Base-by-base conservation (phyloP, 2,797 vertebrate genomes). In the Pyrocephalus nanus region DNA sequence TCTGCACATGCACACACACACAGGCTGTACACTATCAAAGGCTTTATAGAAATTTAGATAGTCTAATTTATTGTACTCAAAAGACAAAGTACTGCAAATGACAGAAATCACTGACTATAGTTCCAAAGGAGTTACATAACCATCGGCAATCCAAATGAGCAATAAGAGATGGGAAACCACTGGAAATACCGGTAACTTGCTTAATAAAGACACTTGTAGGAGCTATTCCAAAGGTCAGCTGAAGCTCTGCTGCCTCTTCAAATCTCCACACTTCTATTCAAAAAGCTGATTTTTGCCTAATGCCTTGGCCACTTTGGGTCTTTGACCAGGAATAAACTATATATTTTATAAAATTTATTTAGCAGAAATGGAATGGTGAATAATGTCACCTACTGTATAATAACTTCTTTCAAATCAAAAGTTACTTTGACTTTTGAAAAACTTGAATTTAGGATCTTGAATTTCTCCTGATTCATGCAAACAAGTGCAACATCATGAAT, bases 1-100 rank as follows among this genome's bases (percentile, higher is more conserved):
- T 5, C 12, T 36, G n/a, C 43, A 69, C 13, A 30, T 5, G 11
- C 3, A 1, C 0, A 20, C 8, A 6, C 26, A 51, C 27, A 51
- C 10, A 1, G 34, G 30, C 23, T 29, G 22, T n/a, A 67, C 2
- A 1, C 17, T 67, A 34, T 6, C 72, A 85, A 65, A 69, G 47
- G 18, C n/a, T 65, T 54, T 71, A 34, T 0, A 38, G 47, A 77
- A 70, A 55, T 73, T 60, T 45, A 76, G 26, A 25, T 8, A 32
- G 45, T 55, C 57, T 61, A 42, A 75, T 50, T 34, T 36, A 45
- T 20, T 17, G n/a, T 30, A 87, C 15, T 54, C 30, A 64, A 64
- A 75, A 92, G 34, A 47, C 30, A 67, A 76, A 80, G 45, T 18
- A 40, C 20, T 36, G 74, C 40, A 72, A 58, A 36, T n/a, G 20